Base-by-base conservation (phyloP, 2,888 invertebrate genomes). In the Melinaea menophilus region DNA sequence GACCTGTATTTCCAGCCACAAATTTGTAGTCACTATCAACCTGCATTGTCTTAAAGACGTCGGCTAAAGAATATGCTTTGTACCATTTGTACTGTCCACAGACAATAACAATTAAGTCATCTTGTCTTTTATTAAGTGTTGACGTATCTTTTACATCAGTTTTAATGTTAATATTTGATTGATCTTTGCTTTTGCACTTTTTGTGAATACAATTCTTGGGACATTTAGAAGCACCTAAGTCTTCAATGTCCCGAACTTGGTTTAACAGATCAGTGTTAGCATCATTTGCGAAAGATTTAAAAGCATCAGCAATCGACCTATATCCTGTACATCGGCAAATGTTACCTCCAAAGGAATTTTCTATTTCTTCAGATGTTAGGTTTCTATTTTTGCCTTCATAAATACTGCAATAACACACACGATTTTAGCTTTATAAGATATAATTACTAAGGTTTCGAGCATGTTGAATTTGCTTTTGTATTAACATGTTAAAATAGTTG, bases 261-360 rank as follows among this genome's bases (percentile, higher is more conserved):
- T 92, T 82, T 0, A 83, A 78, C 4, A 93, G 80, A 55, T 82
- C 75, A 58, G 92, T 84, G 7, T 92, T 88, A 4, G 92, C 92
- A 72, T 94, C 94, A 1, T 79, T 84, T 0, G 95, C 94, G 71
- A 95, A 93, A 2, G 94, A 93, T 80, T 96, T 96, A 81, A 96
- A 95, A 7, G 95, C 93, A 75, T 96, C 95, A 57, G 95, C 85
- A 65, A 96, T 96, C 1, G 95, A 92, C 3, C 95, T 89, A 76
- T 95, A 96, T 0, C 96, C 95, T 0, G 96, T 96, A 73, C 96
- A 96, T 61, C 96, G 91, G 71, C 96, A 96, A 48, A 95, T 93
- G 70, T 95, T 95, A 56, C 95, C 92, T 7, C 95, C 95, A 73
- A 95, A 95, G 0, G 94, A 93, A 74, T 95, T 94, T 79, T 95